Evolutionary conservation across 1,140 invertebrate genomes (phyloP), one percentile per base, ranked within the genome.

Genomic region (Macrocentrus cingulum): DNA sequence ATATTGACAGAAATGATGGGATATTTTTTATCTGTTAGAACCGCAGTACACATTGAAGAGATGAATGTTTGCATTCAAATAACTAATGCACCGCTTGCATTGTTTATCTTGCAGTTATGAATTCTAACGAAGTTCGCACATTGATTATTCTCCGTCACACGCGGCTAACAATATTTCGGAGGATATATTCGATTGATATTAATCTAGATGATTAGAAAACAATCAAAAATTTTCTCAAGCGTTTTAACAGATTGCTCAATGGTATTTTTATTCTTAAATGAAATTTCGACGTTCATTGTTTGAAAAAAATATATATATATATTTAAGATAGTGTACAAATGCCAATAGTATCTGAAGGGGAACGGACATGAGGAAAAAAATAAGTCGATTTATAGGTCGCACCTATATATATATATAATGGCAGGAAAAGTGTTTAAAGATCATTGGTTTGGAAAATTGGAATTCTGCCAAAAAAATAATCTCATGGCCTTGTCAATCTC

Each of bases 361-460:
- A 15, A 36, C 9, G 41, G n/a, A n/a, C n/a, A n/a, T 39, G 22
- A 22, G 45, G 36, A 23, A 44, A 22, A 15, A 44, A 45, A 50
- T 29, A 23, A 53, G 39, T 52, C 48, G 34, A 57, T 61, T 41
- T 34, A n/a, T n/a, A 18, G 60, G 60, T 61, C 55, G 46, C 55
- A 61, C 51, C 25, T 29, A 29, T 29, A 29, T 29, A 29, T 29
- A 29, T 9, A 4, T 29, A 48, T 61, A 61, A 61, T 61, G 55
- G 55, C 36, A 56, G 55, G 55, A 61, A 61, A 58, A 61, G 44
- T 61, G 60, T 61, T 61, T 58, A 54, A 58, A 58, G 55, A 58
- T 58, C 60, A 61, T 61, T 61, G 60, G 60, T 61, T 61, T 55
- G 60, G 60, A 61, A 61, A 61, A 61, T 61, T 61, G 60, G 51